Evolutionary conservation across 2,113 vertebrate genomes (phyloP), one percentile per base, ranked within the genome.

Genomic region (Lamprotornis superbus): DNA sequence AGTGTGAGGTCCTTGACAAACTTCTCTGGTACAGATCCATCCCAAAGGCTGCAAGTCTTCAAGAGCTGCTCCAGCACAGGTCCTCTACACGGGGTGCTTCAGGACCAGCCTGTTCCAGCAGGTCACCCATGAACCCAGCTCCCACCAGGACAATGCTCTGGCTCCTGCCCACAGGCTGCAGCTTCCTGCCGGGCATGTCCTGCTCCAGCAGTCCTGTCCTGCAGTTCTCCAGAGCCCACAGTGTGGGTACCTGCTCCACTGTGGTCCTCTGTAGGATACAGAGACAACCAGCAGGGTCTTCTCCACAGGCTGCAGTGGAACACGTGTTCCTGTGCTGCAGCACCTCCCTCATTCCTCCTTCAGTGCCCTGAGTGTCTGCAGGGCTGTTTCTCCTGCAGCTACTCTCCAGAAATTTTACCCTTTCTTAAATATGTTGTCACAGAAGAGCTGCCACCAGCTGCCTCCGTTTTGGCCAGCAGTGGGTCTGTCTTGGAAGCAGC

Each of bases 311-410:
- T 69, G 23, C 69, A 39, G 37, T 15, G 17, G 20, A 75, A 87
- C 40, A 80, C 12, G 18, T 68, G 25, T 10, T 75, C 19, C 2
- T 4, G 4, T 0, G 0, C 33, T 76, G 63, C 40, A 42, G 40
- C 40, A 15, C 40, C 40, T 15, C 40, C 40, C 40, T 42, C 40
- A 42, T 42, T 15, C 40, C 40, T 42, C 14, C 40, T 42, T 42
- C 40, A 42, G 14, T 42, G 40, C 40, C 40, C 40, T 42, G 2
- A 25, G 24, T 37, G 46, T 39, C 65, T 74, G 35, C 53, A 31
- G 33, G 27, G 15, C 16, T 60, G 19, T 35, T 83, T 39, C 21
- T 87, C 21, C 46, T 42, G 46, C 14, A 55, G 40, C 13, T 71
- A 23, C 8, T 33, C 8, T 3, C 3, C 25, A 56, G 28, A 20